These are phyloP conservation scores for Takifugu flavidus DNA, from an alignment of 2,113 vertebrate genomes.

Conservation along the genomic window DNA sequence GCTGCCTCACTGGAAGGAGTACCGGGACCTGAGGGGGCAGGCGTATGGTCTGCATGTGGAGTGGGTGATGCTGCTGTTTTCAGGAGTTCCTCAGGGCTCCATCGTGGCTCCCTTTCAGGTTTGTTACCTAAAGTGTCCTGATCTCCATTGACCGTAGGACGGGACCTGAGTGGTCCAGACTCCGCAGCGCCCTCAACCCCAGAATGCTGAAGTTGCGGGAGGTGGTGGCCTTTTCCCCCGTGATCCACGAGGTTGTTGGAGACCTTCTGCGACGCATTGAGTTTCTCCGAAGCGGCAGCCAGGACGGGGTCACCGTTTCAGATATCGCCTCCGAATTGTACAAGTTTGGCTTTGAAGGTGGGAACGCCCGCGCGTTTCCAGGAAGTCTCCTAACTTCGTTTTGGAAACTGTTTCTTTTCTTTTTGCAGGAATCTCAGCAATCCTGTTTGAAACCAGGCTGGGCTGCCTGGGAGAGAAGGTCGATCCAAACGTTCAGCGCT, in stretches of 20 bases:
- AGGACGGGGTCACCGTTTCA: constrained; percentile 51
- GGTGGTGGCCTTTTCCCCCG: constrained; percentile 45
- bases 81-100: background rate
- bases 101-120: background rate
- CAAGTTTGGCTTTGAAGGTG: constrained; percentile 81
- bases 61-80: constrained; percentile 54
- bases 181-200: constrained; percentile 73
- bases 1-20: constrained; percentile 78
- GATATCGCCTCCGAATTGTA: constrained; percentile 71
- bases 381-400: background rate
- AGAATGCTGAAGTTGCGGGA: constrained; percentile 73
- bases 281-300: constrained; percentile 57
- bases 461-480: constrained; percentile 76
- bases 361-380: background rate
- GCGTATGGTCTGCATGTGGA: constrained; percentile 76
- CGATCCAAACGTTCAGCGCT: constrained; percentile 66
- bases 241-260: constrained; percentile 69
- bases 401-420: too few relatives aligned
- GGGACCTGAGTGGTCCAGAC: constrained; percentile 68
- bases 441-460: constrained; percentile 76
- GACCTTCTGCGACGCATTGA: constrained; percentile 72
- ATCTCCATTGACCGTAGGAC: constrained; percentile 35
- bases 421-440: constrained; percentile 64
- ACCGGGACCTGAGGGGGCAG: constrained; percentile 74
- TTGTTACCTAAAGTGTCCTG: background rate